Conservation (phyloP, 2,797 vertebrate genomes). For the Enteromius trimaculatus region DNA sequence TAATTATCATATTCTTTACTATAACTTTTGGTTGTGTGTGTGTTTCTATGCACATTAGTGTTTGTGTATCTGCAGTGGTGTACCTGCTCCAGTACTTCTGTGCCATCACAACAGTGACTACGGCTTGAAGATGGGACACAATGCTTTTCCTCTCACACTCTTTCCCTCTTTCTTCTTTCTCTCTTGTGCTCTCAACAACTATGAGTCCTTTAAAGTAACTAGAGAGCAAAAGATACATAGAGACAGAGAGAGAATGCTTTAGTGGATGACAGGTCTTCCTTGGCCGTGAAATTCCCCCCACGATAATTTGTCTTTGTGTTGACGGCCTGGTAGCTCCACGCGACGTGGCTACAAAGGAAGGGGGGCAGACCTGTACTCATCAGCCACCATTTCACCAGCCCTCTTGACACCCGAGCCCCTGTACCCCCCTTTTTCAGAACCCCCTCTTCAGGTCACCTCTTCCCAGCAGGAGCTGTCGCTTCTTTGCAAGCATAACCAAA, state of each 20-base stretch:
- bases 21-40: constrained; percentile 14
- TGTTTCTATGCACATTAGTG: not conserved
- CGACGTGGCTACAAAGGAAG: constrained; percentile 83
- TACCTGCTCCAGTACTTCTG: constrained; percentile 36
- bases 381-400: constrained; percentile 94
- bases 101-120: constrained; percentile 9
- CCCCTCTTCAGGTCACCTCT: constrained; percentile 65
- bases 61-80: constrained; percentile 15
- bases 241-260: constrained; percentile 71
- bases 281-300: constrained; percentile 82
- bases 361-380: constrained; percentile 87
- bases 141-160: constrained; percentile 58
- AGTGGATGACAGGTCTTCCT: constrained; percentile 84
- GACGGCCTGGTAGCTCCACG: constrained; percentile 85
- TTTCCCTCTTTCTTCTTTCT: constrained; percentile 62
- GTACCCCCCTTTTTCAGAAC: constrained; percentile 71
- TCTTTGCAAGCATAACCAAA: constrained; percentile 92
- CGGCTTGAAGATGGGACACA: constrained; percentile 61
- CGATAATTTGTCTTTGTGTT: constrained; percentile 94
- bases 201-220: constrained; percentile 79
- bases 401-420: constrained; percentile 89
- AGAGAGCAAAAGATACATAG: constrained; percentile 72
- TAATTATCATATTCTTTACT: not conserved
- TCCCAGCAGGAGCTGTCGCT: constrained; percentile 92
- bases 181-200: constrained; percentile 74